Percentiles rank a stretch among this genome's conserved stretches.
Evolutionary conservation across 2,888 invertebrate genomes (phyloP).

Genomic region (Mesochorus sp.): DNA sequence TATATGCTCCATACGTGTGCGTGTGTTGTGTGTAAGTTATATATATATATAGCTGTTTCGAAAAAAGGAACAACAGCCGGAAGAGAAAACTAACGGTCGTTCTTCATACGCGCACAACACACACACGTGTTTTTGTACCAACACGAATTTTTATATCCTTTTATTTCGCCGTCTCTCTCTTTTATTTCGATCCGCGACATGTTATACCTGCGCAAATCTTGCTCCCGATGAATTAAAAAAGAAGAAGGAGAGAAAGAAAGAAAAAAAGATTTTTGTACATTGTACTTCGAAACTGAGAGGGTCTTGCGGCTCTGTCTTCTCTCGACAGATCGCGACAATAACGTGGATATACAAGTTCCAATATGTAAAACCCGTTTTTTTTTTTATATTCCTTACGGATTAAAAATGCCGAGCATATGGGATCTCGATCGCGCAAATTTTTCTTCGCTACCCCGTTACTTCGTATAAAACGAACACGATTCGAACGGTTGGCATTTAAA

Average conservation of each 20-base stretch:
- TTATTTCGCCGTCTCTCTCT: constrained; percentile 49
- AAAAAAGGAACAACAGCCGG: constrained; percentile 35
- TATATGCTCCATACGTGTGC: no score
- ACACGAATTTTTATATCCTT: constrained; percentile 43
- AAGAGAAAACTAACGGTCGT: constrained; percentile 56
- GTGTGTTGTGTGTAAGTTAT: neutral
- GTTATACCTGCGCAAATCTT: constrained; percentile 49
- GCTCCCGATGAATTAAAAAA: constrained; percentile 40
- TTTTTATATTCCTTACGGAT: neutral
- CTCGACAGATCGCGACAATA: constrained; percentile 18
- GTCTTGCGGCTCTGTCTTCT: neutral
- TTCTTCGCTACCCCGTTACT: no score
- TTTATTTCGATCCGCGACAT: constrained; percentile 29
- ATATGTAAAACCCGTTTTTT: constrained; percentile 27
- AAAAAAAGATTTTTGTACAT: neutral
- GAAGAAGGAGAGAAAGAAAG: neutral
- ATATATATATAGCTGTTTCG: constrained; percentile 36
- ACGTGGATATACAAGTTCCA: neutral
- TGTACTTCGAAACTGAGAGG: neutral
- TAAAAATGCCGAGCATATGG: constrained; percentile 3
- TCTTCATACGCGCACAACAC: constrained; percentile 22
- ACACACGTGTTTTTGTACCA: constrained; percentile 26
- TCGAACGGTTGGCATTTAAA: neutral
- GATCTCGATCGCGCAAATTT: no score
- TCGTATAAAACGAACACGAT: no score